phyloP scores from a whole-genome alignment of 2,797 vertebrate species.

The Clarias laeviceps region DNA sequence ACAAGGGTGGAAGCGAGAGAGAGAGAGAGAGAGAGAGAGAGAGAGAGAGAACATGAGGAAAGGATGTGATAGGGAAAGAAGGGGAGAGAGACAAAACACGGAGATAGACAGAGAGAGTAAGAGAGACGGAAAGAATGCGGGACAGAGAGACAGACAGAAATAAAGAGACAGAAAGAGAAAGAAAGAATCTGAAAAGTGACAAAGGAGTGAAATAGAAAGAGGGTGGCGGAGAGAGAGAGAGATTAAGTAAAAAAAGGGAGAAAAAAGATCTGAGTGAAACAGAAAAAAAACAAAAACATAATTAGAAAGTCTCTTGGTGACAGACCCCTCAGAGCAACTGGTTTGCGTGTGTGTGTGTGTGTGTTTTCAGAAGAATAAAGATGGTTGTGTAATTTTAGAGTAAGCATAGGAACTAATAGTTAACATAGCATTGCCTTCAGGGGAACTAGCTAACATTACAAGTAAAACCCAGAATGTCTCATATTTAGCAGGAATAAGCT shows the following conservation, averaged over 20 bases:
- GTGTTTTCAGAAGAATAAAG: neutral
- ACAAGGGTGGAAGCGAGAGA: too few species aligned
- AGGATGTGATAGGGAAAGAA: too few species aligned
- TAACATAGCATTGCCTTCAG: neutral
- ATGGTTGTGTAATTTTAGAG: neutral
- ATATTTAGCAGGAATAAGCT: neutral
- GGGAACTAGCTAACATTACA: too few species aligned
- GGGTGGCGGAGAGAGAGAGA: neutral
- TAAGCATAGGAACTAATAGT: neutral
- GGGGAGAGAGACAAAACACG: too few species aligned
- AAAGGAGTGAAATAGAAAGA: neutral
- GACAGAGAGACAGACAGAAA: too few species aligned
- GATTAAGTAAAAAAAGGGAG: neutral
- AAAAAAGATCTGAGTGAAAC: neutral
- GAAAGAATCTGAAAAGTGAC: neutral
- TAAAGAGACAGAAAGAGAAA: neutral
- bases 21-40: neutral
- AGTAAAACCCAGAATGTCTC: neutral
- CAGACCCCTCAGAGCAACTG: slow-evolving; percentile 49
- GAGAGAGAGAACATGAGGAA: neutral
- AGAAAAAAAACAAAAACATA: neutral
- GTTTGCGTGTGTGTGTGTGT: slow-evolving; percentile 35
- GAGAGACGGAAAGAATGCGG: neutral
- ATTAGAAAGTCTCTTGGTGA: slow-evolving; percentile 14
- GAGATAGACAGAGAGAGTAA: too few species aligned